Conservation (phyloP, 30 jellyfish, hydroid and myxozoan genomes). For the Hydractinia symbiolongicarpus region DNA sequence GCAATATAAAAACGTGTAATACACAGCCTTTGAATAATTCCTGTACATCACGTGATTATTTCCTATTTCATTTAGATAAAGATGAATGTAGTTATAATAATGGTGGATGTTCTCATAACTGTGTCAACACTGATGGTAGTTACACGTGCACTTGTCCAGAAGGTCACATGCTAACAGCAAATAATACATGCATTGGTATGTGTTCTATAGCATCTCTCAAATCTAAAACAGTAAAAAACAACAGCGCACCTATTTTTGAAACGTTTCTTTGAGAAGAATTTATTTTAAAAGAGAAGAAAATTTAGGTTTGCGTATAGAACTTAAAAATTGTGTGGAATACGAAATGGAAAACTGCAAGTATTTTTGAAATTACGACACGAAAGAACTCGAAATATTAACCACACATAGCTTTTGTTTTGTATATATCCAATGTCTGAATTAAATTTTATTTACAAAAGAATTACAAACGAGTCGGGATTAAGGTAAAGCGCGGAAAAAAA, state of each 20-base stretch:
- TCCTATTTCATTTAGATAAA: conserved; percentile 35
- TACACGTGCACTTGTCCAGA: conserved; percentile 77
- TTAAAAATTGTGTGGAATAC: background rate
- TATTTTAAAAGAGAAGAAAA: too few relatives aligned
- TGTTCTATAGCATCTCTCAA: background rate
- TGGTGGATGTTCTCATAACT: conserved; percentile 87
- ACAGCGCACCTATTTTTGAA: too few relatives aligned
- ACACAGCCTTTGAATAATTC: background rate
- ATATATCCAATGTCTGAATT: too few relatives aligned
- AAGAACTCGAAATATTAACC: too few relatives aligned
- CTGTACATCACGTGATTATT: background rate
- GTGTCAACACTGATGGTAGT: conserved; percentile 90
- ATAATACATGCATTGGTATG: conserved; percentile 70
- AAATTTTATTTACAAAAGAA: too few relatives aligned
- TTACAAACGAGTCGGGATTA: too few relatives aligned
- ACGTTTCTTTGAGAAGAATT: too few relatives aligned
- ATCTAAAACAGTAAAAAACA: too few relatives aligned
- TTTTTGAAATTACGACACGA: too few relatives aligned
- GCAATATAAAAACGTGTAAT: background rate
- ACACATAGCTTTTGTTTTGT: too few relatives aligned
- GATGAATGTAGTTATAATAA: conserved; percentile 67
- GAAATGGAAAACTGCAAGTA: too few relatives aligned
- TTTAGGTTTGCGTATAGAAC: background rate
- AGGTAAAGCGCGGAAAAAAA: too few relatives aligned
- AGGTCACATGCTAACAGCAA: conserved; percentile 59